These are phyloP conservation scores for Phaethornis superciliosus DNA, from an alignment of 2,113 vertebrate species.

Conservation along the genomic window DNA sequence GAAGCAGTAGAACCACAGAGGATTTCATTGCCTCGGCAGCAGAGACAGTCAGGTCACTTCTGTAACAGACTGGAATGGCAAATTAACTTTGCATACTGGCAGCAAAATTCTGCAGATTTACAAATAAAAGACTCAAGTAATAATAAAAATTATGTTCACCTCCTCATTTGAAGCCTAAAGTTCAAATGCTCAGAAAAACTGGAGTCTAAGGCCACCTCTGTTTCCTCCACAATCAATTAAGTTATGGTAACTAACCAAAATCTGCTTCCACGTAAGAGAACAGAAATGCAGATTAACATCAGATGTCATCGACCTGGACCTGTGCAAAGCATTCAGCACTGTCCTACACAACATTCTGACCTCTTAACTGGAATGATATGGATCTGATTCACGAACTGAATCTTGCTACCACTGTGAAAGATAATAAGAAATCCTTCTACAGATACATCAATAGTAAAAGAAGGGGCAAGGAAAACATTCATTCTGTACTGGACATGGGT, in stretches of 20 bases:
- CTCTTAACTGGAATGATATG: no score
- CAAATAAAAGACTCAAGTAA: neutral
- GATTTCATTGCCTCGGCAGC: neutral
- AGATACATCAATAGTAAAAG: no score
- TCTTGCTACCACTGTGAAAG: no score
- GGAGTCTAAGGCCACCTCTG: neutral
- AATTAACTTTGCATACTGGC: neutral
- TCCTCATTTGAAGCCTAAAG: neutral
- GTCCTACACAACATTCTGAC: no score
- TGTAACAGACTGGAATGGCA: fast-evolving
- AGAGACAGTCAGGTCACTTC: neutral
- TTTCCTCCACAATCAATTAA: neutral
- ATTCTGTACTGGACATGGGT: no score
- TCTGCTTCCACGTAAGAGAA: neutral
- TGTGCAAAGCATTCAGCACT: no score
- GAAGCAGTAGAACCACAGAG: fast-evolving
- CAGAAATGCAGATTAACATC: fast-evolving
- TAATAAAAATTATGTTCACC: neutral
- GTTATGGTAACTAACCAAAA: neutral
- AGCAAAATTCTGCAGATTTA: neutral
- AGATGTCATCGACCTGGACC: no score
- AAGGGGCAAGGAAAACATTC: no score
- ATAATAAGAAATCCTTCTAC: no score
- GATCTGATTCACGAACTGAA: no score
- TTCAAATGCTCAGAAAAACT: neutral